Base-by-base conservation (phyloP, 2,797 vertebrate genomes). In the Cryptoblepharus egeriae region DNA sequence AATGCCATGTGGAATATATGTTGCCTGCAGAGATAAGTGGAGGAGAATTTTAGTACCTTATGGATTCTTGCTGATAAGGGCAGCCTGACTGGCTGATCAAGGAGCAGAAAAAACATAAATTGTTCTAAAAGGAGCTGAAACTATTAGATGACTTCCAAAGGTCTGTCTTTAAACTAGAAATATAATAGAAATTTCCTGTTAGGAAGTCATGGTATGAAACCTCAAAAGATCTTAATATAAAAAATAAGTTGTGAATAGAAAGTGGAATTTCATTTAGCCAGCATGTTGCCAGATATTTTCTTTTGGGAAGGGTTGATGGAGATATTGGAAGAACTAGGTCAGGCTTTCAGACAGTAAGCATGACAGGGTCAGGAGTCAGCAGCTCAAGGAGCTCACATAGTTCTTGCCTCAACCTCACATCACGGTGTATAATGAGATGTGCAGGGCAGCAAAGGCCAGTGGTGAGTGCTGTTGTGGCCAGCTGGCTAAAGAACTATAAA, bases 11-110 rank as follows among this genome's bases (percentile, higher is more conserved):
- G 71, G 81, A 69, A 16, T 77, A 24, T 20, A 52, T 24, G n/a
- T n/a, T 82, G 39, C 52, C 71, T 24, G 11, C 58, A 58, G 84
- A 84, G 67, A 52, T 68, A 30, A 22, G 35, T 77, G 61, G 65
- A 83, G n/a, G 4, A 55, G 52, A 64, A 69, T 60, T 81, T 75
- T 73, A 37, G 30, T 78, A 80, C 70, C 78, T 74, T 60, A 55
- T 26, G 61, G 37, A 68, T 72, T 8, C 0, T 63, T 81, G 75
- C 61, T 83, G 67, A 80, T 78, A 80, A 76, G 67, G 26, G 26
- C 82, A 67, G 52, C 49, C 32, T 71, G 65, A 55, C 26, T 80
- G 72, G 68, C 52, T 70, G 64, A 81, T 32, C 28, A 74, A 72
- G 60, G 76, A 35, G 20, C 18, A 30, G 26, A 49, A 49, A 49